Percentiles rank a stretch among this genome's conserved stretches.
phyloP scores from a whole-genome alignment of 2,888 invertebrate species.

The Pardosa pseudoannulata region DNA sequence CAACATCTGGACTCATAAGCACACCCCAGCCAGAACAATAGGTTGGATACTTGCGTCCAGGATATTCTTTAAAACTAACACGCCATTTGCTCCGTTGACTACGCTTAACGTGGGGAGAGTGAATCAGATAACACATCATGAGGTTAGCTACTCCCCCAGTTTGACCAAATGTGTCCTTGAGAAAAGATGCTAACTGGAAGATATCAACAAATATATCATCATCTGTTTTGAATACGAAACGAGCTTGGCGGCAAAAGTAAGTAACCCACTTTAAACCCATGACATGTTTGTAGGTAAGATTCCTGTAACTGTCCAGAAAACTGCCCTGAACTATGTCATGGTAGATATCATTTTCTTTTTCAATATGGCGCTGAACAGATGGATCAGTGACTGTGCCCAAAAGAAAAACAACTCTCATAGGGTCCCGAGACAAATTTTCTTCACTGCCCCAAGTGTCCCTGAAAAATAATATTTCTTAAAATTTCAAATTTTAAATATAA shows the following conservation, averaged over 20 bases:
- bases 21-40: slow-evolving; percentile 79
- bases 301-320: slow-evolving; percentile 78
- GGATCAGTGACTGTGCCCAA: slow-evolving; percentile 72
- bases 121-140: slow-evolving; percentile 74
- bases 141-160: slow-evolving; percentile 69
- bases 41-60: slow-evolving; percentile 77
- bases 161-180: slow-evolving; percentile 72
- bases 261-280: slow-evolving; percentile 78
- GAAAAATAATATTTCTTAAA: no score
- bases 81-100: slow-evolving; percentile 78
- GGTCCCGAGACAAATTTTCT: slow-evolving; percentile 52
- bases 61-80: slow-evolving; percentile 77
- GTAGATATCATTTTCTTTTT: slow-evolving; percentile 71
- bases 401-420: slow-evolving; percentile 74
- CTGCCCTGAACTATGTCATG: slow-evolving; percentile 75
- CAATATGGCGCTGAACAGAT: slow-evolving; percentile 58
- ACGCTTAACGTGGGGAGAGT: slow-evolving; percentile 75
- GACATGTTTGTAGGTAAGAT: slow-evolving; percentile 79
- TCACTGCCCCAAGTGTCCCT: slow-evolving; percentile 73
- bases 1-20: slow-evolving; percentile 77
- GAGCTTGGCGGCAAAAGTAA: slow-evolving; percentile 76
- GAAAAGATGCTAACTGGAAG: slow-evolving; percentile 75
- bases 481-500: no score
- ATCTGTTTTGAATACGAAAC: slow-evolving; percentile 78
- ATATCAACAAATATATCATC: slow-evolving; percentile 79